Conservation (phyloP, 2,888 invertebrate species). For the Malthinus seriepunctatus region DNA sequence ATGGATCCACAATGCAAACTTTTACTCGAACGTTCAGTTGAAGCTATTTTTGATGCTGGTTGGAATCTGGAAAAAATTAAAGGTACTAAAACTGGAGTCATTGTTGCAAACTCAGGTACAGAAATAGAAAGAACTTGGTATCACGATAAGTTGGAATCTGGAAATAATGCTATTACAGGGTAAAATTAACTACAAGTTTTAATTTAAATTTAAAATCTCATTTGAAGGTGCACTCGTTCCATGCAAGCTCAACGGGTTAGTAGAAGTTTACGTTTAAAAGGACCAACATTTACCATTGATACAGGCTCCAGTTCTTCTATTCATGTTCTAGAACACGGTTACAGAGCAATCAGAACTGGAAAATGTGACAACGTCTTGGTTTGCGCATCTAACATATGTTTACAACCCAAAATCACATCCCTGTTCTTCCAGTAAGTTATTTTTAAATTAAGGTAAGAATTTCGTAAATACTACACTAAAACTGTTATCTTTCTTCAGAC, state of each 20-base stretch:
- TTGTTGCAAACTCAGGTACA: constrained; percentile 74
- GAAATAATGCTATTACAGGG: constrained; percentile 58
- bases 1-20: constrained; percentile 63
- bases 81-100: constrained; percentile 79
- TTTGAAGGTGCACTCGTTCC: constrained; percentile 75
- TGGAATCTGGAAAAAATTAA: constrained; percentile 69
- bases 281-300: constrained; percentile 87
- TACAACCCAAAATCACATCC: constrained; percentile 86
- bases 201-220: not conserved
- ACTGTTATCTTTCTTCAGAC: constrained; percentile 46
- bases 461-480: too few relatives aligned
- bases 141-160: constrained; percentile 43
- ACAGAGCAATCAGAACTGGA: constrained; percentile 74
- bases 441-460: not conserved
- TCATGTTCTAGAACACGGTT: constrained; percentile 85
- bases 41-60: constrained; percentile 64
- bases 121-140: constrained; percentile 78
- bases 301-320: constrained; percentile 95
- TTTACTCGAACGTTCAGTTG: constrained; percentile 62
- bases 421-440: constrained; percentile 75
- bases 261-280: constrained; percentile 85
- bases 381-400: constrained; percentile 81
- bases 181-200: constrained; percentile 39
- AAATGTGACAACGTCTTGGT: constrained; percentile 89
- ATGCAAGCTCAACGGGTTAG: constrained; percentile 92